Evolutionary conservation across 2,888 invertebrate species (phyloP), one percentile per base, ranked within the genome.

Genomic region (Brachylomia viminalis): DNA sequence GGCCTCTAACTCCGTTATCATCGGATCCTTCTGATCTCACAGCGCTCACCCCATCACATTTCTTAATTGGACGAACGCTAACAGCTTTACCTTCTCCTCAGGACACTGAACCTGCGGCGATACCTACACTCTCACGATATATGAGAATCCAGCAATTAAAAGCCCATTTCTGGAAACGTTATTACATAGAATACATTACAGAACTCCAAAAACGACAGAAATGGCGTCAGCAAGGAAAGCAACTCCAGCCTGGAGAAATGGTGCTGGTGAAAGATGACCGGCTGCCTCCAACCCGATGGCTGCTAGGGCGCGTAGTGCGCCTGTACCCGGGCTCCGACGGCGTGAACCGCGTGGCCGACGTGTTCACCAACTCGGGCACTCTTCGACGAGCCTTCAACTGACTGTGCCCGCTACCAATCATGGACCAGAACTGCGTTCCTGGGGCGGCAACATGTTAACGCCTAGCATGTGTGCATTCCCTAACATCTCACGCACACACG

Each of bases 211-310:
- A 58, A 30, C 27, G 58, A 7, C 58, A 58, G 58, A 58, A 58
- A 68, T 68, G 59, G 69, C 58, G 47, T 59, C 2, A 59, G 11
- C 42, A 45, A 20, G 47, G 47, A 49, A 4, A 65, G 0, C 20
- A 47, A 47, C 47, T 65, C 20, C 47, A 5, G 11, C 65, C 47
- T 6, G 69, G 69, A 58, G 69, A 69, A 56, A 47, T 69, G 47
- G 69, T 69, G 45, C 58, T 69, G 58, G 69, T 69, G 42, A 59
- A 30, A 56, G 69, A 69, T 69, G 69, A 58, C 30, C 68, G 56
- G 56, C 15, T 56, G 33, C 69, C 69, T 27, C 69, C 69, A 11
- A 69, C 56, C 45, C 42, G 69, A 20, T 69, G 59, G 69, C 59
- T 59, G 69, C 69, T 69, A 65, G 47, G 64, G 64, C 64, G 64